phyloP scores from a whole-genome alignment of 2,888 invertebrate species.

The Mythimna ferrago region DNA sequence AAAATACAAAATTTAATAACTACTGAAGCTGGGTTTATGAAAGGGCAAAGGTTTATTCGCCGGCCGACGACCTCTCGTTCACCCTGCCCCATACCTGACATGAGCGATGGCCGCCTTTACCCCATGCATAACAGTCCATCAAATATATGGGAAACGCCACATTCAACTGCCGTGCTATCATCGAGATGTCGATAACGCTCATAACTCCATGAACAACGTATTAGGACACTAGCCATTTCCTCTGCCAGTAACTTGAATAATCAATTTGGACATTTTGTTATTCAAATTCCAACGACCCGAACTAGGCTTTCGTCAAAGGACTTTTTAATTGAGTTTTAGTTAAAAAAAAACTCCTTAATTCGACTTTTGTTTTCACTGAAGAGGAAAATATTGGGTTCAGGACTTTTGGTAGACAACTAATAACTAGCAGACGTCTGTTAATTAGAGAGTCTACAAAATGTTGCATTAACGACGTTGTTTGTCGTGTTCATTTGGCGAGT shows the following conservation, averaged over 20 bases:
- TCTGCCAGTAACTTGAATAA: constrained; percentile 24
- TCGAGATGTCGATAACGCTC: constrained; percentile 43
- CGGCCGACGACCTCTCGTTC: constrained; percentile 48
- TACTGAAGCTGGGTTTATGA: constrained; percentile 24
- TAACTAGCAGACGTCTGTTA: constrained; percentile 1
- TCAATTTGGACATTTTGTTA: constrained; percentile 27
- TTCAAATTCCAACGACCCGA: constrained; percentile 21
- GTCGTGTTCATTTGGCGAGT: constrained; percentile 27
- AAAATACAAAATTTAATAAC: constrained; percentile 43
- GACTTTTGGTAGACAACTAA: neutral
- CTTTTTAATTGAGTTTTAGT: constrained; percentile 39
- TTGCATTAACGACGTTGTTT: constrained; percentile 16
- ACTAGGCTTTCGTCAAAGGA: constrained; percentile 12
- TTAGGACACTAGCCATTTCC: constrained; percentile 10
- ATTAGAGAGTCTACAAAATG: constrained; percentile 7
- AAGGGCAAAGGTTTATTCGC: constrained; percentile 39
- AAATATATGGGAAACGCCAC: constrained; percentile 41
- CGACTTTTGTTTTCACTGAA: constrained; percentile 44
- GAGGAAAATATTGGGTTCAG: constrained; percentile 26
- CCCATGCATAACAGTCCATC: constrained; percentile 40
- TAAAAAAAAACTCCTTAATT: constrained; percentile 40
- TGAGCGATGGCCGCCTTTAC: constrained; percentile 44
- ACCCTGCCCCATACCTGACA: constrained; percentile 30
- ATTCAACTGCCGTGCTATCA: constrained; percentile 33
- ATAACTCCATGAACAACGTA: constrained; percentile 25